Evolutionary conservation across 2,113 vertebrate species (phyloP).

Genomic region (Clarias magur): DNA sequence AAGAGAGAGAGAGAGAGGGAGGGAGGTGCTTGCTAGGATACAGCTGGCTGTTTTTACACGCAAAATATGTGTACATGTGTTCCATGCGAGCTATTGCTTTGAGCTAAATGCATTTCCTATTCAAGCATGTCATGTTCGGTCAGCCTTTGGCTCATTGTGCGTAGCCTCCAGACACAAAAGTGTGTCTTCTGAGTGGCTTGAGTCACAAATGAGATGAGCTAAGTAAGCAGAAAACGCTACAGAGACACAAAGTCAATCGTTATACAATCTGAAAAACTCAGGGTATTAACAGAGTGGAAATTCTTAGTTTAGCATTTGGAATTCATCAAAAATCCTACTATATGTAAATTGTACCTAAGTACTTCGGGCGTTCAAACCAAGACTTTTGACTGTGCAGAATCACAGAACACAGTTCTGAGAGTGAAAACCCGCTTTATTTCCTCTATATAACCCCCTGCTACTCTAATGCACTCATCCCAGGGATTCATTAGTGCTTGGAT

Average conservation of each 20-base stretch:
- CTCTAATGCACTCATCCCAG: too few species aligned
- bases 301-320: background rate
- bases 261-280: background rate
- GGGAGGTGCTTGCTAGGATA: background rate
- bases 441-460: too few species aligned
- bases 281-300: background rate
- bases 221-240: background rate
- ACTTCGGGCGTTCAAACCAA: too few species aligned
- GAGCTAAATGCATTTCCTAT: slow-evolving; percentile 8
- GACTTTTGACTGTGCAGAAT: too few species aligned
- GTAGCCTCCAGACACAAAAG: slow-evolving; percentile 3
- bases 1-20: background rate
- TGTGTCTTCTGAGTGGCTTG: background rate
- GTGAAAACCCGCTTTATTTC: too few species aligned
- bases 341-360: background rate
- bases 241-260: background rate
- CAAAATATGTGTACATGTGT: slow-evolving; percentile 3
- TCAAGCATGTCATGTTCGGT: slow-evolving; percentile 20
- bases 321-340: background rate
- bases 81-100: background rate
- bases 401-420: too few species aligned
- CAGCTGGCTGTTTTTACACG: slow-evolving; percentile 3
- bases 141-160: background rate
- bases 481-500: too few species aligned
- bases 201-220: background rate